phyloP scores from a whole-genome alignment of 2,888 invertebrate species.

The Alloscopus bannaensis region DNA sequence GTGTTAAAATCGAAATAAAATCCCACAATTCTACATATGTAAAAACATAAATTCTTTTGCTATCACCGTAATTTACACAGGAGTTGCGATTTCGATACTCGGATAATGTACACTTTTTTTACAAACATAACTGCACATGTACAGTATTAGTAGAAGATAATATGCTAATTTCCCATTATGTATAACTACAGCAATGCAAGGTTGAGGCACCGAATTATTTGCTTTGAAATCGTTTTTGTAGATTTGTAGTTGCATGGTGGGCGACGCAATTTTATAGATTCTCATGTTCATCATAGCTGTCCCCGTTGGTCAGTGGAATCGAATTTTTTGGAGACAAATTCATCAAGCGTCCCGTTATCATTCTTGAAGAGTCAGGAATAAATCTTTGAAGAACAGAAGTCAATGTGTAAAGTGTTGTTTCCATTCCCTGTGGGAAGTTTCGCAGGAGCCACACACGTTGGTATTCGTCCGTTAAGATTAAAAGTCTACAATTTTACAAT shows the following conservation, averaged over 20 bases:
- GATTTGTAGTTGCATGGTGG: too few relatives aligned
- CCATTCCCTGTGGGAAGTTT: conserved; percentile 78
- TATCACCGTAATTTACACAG: too few relatives aligned
- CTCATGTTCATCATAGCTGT: conserved; percentile 62
- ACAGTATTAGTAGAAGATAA: too few relatives aligned
- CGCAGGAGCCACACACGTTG: conserved; percentile 78
- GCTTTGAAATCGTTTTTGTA: too few relatives aligned
- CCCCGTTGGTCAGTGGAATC: conserved; percentile 52
- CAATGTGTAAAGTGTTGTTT: conserved; percentile 77
- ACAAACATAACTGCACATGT: too few relatives aligned
- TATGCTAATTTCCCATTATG: not conserved
- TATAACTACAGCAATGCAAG: not conserved
- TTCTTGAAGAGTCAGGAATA: conserved; percentile 75
- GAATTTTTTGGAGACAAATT: conserved; percentile 66
- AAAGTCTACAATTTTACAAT: conserved; percentile 75
- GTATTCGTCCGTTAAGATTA: conserved; percentile 79
- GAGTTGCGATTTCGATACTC: not conserved
- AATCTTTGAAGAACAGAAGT: conserved; percentile 78
- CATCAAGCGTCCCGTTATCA: conserved; percentile 70
- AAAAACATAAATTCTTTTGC: too few relatives aligned
- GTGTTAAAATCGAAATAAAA: too few relatives aligned
- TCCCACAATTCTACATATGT: too few relatives aligned
- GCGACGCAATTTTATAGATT: not conserved
- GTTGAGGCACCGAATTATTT: too few relatives aligned
- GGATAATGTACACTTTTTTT: too few relatives aligned